phyloP scores from a whole-genome alignment of 2,888 invertebrate species.

The Erebia palarica region DNA sequence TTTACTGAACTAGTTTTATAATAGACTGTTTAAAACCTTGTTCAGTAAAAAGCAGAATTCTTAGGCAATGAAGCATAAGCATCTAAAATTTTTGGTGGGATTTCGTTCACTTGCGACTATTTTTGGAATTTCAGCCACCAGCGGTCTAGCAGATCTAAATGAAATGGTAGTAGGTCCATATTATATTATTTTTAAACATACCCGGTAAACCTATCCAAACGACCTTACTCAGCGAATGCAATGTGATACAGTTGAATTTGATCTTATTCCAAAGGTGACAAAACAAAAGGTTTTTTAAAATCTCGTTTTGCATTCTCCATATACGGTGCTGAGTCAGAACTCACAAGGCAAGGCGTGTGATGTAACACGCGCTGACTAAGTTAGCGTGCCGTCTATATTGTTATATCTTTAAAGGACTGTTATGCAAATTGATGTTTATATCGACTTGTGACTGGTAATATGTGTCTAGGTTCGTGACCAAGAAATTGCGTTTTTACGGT shows the following conservation, averaged over 20 bases:
- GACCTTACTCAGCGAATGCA: conserved; percentile 16
- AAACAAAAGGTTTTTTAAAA: conserved; percentile 38
- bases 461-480: conserved; percentile 11
- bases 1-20: too few relatives aligned
- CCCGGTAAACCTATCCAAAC: neutral
- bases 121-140: neutral
- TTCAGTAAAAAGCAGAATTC: too few relatives aligned
- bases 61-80: too few relatives aligned
- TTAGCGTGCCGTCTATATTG: conserved; percentile 26
- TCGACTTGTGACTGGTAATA: neutral
- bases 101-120: too few relatives aligned
- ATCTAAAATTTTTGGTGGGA: too few relatives aligned
- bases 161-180: neutral
- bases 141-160: neutral
- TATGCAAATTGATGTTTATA: conserved; percentile 13
- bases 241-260: conserved; percentile 19
- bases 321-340: conserved; percentile 49
- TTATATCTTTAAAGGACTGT: conserved; percentile 18
- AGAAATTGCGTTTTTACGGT: neutral
- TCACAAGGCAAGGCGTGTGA: conserved; percentile 51
- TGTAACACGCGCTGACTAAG: conserved; percentile 46
- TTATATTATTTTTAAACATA: neutral
- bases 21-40: too few relatives aligned
- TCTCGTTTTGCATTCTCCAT: conserved; percentile 41
- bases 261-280: conserved; percentile 21